Conservation (phyloP, 64 coral and sea anemone species). For the Platygyra sinensis region DNA sequence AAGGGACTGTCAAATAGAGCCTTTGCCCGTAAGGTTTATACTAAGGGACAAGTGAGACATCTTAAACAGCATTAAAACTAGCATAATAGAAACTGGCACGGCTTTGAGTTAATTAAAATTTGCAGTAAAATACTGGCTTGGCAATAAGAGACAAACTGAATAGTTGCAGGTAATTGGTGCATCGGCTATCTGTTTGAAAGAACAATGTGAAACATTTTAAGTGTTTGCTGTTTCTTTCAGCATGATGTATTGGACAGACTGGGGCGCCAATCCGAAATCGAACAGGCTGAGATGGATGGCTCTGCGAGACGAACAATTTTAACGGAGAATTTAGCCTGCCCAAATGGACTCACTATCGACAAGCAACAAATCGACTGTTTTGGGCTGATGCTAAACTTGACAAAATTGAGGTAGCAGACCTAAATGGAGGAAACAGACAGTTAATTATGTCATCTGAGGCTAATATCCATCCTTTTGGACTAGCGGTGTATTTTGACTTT, state of each 20-base stretch:
- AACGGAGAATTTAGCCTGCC: conserved; percentile 44
- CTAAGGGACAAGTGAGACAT: too few relatives aligned
- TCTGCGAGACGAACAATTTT: conserved; percentile 28
- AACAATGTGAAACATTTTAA: too few relatives aligned
- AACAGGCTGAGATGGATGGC: conserved; percentile 70
- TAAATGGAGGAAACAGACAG: conserved; percentile 17
- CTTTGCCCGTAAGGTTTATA: too few relatives aligned
- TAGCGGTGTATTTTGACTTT: conserved; percentile 25
- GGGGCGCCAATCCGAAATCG: conserved; percentile 73
- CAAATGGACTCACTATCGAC: conserved; percentile 73
- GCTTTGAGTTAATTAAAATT: too few relatives aligned
- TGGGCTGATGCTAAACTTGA: conserved; percentile 61
- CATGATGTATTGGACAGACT: conserved; percentile 82
- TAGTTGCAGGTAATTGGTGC: too few relatives aligned
- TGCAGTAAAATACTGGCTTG: too few relatives aligned
- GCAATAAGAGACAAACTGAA: too few relatives aligned
- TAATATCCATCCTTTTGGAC: conserved; percentile 59
- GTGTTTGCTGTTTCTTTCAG: background rate
- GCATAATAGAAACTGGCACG: too few relatives aligned
- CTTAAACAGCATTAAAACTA: too few relatives aligned
- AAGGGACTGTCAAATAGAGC: too few relatives aligned
- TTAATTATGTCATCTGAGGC: background rate
- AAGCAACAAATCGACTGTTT: conserved; percentile 17
- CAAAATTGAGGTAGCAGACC: conserved; percentile 53
- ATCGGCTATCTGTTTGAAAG: background rate